Conservation (phyloP, 2,113 vertebrate genomes). For the Dicrurus megarhynchus region DNA sequence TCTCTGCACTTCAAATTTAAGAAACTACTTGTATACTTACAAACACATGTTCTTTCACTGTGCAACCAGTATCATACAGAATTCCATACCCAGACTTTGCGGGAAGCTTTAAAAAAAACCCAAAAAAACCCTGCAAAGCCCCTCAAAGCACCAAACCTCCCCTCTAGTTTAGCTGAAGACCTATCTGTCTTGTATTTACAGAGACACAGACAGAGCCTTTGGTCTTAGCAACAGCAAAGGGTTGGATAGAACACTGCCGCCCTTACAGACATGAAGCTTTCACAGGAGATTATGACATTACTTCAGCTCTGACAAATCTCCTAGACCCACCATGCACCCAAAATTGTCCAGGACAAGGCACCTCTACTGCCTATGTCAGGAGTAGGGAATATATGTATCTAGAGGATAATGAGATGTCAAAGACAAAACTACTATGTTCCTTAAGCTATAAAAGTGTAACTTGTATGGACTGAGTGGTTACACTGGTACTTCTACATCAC, state of each 20-base stretch:
- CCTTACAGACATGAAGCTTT: neutral
- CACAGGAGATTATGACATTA: neutral
- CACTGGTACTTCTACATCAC: neutral
- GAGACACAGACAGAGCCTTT: neutral
- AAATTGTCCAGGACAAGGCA: neutral
- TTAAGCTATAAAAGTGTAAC: neutral
- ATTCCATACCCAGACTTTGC: neutral
- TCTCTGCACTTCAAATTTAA: neutral
- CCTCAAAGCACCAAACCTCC: neutral
- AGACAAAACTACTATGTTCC: neutral
- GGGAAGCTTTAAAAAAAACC: neutral
- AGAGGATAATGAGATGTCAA: neutral
- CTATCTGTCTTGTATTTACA: neutral
- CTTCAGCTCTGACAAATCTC: neutral
- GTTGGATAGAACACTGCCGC: neutral
- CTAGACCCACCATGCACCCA: neutral
- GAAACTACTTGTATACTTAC: neutral
- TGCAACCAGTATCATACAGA: neutral
- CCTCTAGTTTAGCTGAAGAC: neutral
- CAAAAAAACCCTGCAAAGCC: neutral
- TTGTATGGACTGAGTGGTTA: neutral
- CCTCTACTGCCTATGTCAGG: neutral
- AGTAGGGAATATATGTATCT: neutral
- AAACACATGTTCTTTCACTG: neutral
- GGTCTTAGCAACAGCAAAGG: neutral